These are phyloP conservation scores for Amphiprion percula DNA, from an alignment of 2,113 vertebrate species.

Conservation along the genomic window DNA sequence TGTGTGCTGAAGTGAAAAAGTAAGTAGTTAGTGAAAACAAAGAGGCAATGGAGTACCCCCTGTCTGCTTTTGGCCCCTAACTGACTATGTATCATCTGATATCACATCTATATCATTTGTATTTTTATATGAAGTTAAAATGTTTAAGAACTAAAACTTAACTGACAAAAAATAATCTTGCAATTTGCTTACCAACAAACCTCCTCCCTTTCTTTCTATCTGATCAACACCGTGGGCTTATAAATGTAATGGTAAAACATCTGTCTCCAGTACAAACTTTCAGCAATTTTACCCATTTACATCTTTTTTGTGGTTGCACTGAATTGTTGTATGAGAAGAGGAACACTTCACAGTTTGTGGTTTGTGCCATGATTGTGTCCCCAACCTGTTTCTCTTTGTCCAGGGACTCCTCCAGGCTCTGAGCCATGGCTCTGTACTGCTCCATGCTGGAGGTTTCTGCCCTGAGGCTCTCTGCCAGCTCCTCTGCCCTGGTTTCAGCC, in stretches of 20 bases:
- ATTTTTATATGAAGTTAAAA: background rate
- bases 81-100: too few species aligned
- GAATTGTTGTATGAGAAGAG: background rate
- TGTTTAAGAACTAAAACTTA: background rate
- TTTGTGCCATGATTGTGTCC: background rate
- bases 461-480: constrained; percentile 89
- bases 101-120: background rate
- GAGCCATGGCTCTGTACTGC: constrained; percentile 93
- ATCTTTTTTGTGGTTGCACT: background rate
- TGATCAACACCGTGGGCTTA: too few species aligned
- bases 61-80: too few species aligned
- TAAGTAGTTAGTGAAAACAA: too few species aligned
- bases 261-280: too few species aligned
- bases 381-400: constrained; percentile 94
- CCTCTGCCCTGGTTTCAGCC: constrained; percentile 88
- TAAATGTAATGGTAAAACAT: too few species aligned
- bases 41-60: too few species aligned
- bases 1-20: too few species aligned
- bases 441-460: constrained; percentile 88
- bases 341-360: background rate
- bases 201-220: too few species aligned
- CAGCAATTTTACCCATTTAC: too few species aligned
- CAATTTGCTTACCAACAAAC: background rate
- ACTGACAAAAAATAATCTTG: background rate
- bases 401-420: constrained; percentile 94